Evolutionary conservation across 2,888 invertebrate species (phyloP).

Genomic region (Galerucella calmariensis): DNA sequence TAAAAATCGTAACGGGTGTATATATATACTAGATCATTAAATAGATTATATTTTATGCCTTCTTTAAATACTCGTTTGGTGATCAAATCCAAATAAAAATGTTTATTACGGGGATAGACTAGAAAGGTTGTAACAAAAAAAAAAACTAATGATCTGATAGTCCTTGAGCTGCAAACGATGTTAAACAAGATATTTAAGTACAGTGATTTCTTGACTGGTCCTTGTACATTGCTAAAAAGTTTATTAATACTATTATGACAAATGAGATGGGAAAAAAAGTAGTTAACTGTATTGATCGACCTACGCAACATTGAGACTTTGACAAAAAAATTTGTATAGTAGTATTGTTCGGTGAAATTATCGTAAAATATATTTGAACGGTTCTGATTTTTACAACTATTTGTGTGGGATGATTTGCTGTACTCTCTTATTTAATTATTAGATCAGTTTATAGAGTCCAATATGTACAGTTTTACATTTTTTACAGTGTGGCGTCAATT

Average conservation of each 20-base stretch:
- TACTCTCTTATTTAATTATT: not conserved
- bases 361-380: slow-evolving; percentile 16
- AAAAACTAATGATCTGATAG: not conserved
- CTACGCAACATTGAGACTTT: not conserved
- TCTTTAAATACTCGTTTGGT: slow-evolving; percentile 1
- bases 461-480: not conserved
- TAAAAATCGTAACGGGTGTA: slow-evolving; percentile 22
- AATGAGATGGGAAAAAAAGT: not conserved
- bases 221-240: not conserved
- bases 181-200: not conserved
- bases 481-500: too few relatives aligned
- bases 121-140: not conserved
- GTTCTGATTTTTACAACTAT: slow-evolving; percentile 7
- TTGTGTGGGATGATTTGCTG: slow-evolving; percentile 2
- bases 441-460: not conserved
- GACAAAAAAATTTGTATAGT: slow-evolving; percentile 5
- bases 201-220: not conserved
- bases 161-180: not conserved
- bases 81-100: slow-evolving; percentile 1
- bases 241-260: not conserved
- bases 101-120: slow-evolving; percentile 6
- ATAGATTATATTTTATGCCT: not conserved
- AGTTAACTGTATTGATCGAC: not conserved
- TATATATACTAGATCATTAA: slow-evolving; percentile 16
- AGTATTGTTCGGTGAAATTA: slow-evolving; percentile 16